Conservation (phyloP, 1,140 invertebrate species). For the Ceratosolen solmsi region DNA sequence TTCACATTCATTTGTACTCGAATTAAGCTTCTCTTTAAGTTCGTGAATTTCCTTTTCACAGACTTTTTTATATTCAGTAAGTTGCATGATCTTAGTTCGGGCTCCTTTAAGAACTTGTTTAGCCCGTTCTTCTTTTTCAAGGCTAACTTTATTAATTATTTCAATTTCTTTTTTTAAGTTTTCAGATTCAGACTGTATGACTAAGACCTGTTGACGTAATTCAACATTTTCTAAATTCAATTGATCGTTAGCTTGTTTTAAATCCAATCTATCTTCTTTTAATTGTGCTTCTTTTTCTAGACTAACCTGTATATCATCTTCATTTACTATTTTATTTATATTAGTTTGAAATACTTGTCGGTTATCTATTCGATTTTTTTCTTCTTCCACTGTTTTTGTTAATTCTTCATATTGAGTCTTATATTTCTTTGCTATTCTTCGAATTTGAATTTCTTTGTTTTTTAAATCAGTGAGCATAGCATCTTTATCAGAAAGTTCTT, state of each 20-base stretch:
- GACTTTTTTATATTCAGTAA: conserved; percentile 80
- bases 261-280: conserved; percentile 73
- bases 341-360: conserved; percentile 65
- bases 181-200: conserved; percentile 78
- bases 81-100: conserved; percentile 80
- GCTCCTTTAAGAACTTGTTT: conserved; percentile 83
- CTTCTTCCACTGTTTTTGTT: conserved; percentile 78
- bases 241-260: conserved; percentile 68
- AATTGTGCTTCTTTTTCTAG: conserved; percentile 69
- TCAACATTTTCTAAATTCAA: conserved; percentile 76
- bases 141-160: conserved; percentile 76
- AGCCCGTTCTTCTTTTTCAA: conserved; percentile 82
- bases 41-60: conserved; percentile 77
- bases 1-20: conserved; percentile 55
- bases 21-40: conserved; percentile 75
- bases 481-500: conserved; percentile 82
- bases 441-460: conserved; percentile 86
- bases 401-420: conserved; percentile 89
- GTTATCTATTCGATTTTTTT: conserved; percentile 72
- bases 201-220: conserved; percentile 76
- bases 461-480: conserved; percentile 81
- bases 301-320: conserved; percentile 65
- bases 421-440: conserved; percentile 94
- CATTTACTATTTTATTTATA: conserved; percentile 58
- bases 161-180: conserved; percentile 82